Evolutionary conservation across 92 coral and sea anemone genomes (phyloP).

Genomic region (Bergia puertoricense): DNA sequence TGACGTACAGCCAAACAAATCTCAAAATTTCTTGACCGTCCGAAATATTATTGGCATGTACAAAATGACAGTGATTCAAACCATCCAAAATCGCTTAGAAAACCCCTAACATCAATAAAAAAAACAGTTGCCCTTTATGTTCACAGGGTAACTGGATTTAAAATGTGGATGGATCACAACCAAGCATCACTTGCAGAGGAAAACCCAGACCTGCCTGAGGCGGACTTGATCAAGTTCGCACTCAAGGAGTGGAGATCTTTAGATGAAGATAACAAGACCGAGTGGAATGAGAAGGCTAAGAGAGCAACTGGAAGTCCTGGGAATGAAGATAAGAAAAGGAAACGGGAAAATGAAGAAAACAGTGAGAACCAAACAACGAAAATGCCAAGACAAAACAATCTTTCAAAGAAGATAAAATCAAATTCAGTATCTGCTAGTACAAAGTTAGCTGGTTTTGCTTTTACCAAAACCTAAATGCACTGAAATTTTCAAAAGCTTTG

Average conservation of each 20-base stretch:
- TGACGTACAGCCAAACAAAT: no score
- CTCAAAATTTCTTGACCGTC: no score
- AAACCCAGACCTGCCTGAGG: constrained; percentile 75
- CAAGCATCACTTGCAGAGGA: constrained; percentile 65
- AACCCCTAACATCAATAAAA: no score
- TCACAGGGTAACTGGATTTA: constrained; percentile 84
- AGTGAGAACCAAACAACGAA: constrained; percentile 1
- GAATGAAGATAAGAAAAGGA: constrained; percentile 52
- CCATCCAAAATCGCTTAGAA: no score
- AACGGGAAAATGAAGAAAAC: constrained; percentile 25
- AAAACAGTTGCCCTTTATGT: neutral
- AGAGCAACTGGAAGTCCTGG: constrained; percentile 38
- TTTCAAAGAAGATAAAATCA: constrained; percentile 1
- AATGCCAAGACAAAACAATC: constrained; percentile 2
- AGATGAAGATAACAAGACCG: constrained; percentile 67
- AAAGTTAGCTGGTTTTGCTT: constrained; percentile 90
- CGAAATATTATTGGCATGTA: neutral
- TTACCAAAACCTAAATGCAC: constrained; percentile 52
- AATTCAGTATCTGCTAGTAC: constrained; percentile 41
- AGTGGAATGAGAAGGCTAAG: constrained; percentile 83
- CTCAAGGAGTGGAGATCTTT: constrained; percentile 86
- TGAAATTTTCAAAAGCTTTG: neutral
- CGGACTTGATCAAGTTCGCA: constrained; percentile 77
- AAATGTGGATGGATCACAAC: constrained; percentile 80
- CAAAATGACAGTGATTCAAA: neutral